Base-by-base conservation (phyloP, 1,140 invertebrate species). In the Polypedilum vanderplanki region DNA sequence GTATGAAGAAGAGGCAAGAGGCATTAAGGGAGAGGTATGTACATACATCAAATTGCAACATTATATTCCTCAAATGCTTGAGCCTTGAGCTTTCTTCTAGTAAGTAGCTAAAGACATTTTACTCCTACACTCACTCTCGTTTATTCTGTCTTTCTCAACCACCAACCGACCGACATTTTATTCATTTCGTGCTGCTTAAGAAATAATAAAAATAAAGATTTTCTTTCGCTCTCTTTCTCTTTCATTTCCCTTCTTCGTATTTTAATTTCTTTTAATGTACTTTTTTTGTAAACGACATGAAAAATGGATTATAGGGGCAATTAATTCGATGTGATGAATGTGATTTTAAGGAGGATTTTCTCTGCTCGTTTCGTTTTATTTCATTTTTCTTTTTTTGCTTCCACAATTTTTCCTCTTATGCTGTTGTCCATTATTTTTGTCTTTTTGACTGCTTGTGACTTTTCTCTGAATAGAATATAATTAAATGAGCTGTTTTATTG, bases 181-280 rank as follows among this genome's bases (percentile, higher is more conserved):
- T 46, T 15, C 9, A 12, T 57, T 57, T 15, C 7, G n/a, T 57
- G 46, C 46, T 57, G n/a, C 12, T 57, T 57, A 57, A 57, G 46
- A 57, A 46, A 46, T 46, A 46, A 12, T 46, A 46, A 46, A 46
- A 9, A 9, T 15, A 46, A 46, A 46, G 15, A 46, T 46, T 46
- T 46, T 8, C 8, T 46, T 46, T 12, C 8, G 2, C 15, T 9
- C 15, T 46, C 41, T 46, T 9, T 46, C 41, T 15, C 15, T 46
- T 15, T 12, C 15, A n/a, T n/a, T 15, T 57, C 10, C 46, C 46
- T 57, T n/a, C 46, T 57, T 57, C 46, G 8, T 57, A 57, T 57
- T 57, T 57, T 57, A 57, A 57, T 57, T 57, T 57, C 46, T 57
- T 57, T 57, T 57, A 57, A 57, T 57, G 46, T 57, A 57, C 46